Conservation (phyloP, 2,888 invertebrate species). For the Platycheirus albimanus region DNA sequence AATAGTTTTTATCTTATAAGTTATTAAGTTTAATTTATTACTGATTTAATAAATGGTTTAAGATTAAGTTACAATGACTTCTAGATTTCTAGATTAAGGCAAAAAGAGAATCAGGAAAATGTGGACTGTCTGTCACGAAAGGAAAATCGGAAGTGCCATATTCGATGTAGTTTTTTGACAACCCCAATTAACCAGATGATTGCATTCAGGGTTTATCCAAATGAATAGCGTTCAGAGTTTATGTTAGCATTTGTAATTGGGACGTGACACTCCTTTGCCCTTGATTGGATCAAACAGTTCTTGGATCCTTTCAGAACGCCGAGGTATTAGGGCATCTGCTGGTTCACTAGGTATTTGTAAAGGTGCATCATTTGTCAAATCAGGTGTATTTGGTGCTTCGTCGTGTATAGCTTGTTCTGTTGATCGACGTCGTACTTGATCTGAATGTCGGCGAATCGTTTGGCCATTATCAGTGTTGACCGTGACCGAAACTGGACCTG, state of each 20-base stretch:
- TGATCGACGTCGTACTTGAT: conserved; percentile 19
- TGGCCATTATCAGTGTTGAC: conserved; percentile 13
- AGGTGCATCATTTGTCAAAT: not conserved
- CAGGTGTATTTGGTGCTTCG: not conserved
- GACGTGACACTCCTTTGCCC: conserved; percentile 12
- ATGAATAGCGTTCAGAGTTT: too few relatives aligned
- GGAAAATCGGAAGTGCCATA: too few relatives aligned
- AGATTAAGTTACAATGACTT: too few relatives aligned
- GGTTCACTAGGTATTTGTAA: not conserved
- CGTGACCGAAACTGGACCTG: conserved; percentile 11
- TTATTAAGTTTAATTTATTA: too few relatives aligned
- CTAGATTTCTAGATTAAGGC: too few relatives aligned
- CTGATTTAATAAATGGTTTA: too few relatives aligned
- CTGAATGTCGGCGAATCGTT: conserved; percentile 20
- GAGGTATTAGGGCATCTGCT: not conserved
- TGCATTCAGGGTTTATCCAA: too few relatives aligned
- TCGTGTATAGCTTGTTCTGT: not conserved
- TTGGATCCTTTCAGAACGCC: conserved; percentile 1
- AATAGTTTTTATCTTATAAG: too few relatives aligned
- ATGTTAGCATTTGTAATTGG: not conserved
- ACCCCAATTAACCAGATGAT: too few relatives aligned
- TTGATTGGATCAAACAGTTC: conserved; percentile 3
- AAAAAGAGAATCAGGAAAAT: too few relatives aligned
- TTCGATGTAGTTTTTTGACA: too few relatives aligned
- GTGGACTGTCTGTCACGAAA: too few relatives aligned